Conservation (phyloP, 2,113 vertebrate genomes). For the Osmerus mordax region DNA sequence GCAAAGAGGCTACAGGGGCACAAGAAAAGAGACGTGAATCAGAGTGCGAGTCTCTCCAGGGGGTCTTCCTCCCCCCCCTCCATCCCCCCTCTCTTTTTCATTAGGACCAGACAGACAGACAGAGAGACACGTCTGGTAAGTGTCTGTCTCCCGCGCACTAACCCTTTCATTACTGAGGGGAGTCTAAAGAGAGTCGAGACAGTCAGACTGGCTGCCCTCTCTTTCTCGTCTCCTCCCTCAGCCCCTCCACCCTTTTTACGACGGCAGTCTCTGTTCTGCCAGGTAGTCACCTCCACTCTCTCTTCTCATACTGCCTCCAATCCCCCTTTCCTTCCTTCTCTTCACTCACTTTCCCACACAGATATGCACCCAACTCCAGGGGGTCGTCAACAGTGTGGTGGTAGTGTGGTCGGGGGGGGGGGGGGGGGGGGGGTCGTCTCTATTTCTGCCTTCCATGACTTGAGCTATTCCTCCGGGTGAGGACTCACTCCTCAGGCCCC, state of each 20-base stretch:
- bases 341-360: conserved; percentile 7
- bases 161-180: conserved; percentile 61
- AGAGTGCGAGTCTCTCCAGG: background rate
- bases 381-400: conserved; percentile 9
- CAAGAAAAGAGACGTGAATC: background rate
- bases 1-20: background rate
- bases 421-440: conserved; percentile 2
- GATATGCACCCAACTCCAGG: background rate
- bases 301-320: background rate
- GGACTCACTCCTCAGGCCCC: conserved; percentile 46
- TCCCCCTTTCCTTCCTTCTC: conserved; percentile 32
- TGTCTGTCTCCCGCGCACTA: conserved; percentile 51
- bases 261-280: background rate
- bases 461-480: conserved; percentile 42
- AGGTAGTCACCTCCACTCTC: background rate
- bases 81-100: background rate
- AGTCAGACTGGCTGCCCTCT: conserved; percentile 62
- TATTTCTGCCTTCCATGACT: conserved; percentile 36
- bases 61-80: background rate
- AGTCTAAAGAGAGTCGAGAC: conserved; percentile 43
- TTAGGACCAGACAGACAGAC: conserved; percentile 24
- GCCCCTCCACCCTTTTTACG: background rate
- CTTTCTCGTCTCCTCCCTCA: conserved; percentile 31
- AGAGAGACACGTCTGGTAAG: conserved; percentile 37
- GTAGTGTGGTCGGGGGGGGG: conserved; percentile 24